Evolutionary conservation across 2,888 invertebrate genomes (phyloP).

Genomic region (Papilio gigon): DNA sequence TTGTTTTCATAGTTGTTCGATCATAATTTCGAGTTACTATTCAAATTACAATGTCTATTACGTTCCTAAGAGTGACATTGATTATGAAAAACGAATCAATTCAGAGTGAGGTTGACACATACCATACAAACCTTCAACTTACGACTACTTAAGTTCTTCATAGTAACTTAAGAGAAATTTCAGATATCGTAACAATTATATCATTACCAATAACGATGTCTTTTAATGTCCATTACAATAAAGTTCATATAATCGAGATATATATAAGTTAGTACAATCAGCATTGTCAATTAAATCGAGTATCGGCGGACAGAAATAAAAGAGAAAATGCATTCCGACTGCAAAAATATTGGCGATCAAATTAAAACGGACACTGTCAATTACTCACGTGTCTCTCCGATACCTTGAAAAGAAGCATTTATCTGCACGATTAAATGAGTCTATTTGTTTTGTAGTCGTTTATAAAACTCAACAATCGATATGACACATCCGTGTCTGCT

Average conservation of each 20-base stretch:
- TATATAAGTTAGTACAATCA: constrained; percentile 14
- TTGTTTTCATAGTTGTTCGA: not conserved
- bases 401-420: not conserved
- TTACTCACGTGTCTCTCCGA: constrained; percentile 2
- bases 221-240: constrained; percentile 4
- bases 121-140: too few relatives aligned
- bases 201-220: not conserved
- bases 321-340: constrained; percentile 6
- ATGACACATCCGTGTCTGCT: not conserved
- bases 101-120: too few relatives aligned
- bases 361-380: constrained; percentile 17
- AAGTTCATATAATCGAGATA: constrained; percentile 18
- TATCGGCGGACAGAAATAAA: constrained; percentile 20
- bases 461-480: constrained; percentile 8
- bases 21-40: not conserved
- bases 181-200: too few relatives aligned
- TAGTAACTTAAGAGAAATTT: too few relatives aligned
- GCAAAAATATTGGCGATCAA: constrained; percentile 7
- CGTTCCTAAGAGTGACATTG: too few relatives aligned
- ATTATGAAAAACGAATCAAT: too few relatives aligned
- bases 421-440: constrained; percentile 8
- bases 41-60: not conserved
- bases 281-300: constrained; percentile 24
- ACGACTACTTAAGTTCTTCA: too few relatives aligned
- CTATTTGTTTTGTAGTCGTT: not conserved